Conservation (phyloP, 2,888 invertebrate species). For the Lissonota sp. region DNA sequence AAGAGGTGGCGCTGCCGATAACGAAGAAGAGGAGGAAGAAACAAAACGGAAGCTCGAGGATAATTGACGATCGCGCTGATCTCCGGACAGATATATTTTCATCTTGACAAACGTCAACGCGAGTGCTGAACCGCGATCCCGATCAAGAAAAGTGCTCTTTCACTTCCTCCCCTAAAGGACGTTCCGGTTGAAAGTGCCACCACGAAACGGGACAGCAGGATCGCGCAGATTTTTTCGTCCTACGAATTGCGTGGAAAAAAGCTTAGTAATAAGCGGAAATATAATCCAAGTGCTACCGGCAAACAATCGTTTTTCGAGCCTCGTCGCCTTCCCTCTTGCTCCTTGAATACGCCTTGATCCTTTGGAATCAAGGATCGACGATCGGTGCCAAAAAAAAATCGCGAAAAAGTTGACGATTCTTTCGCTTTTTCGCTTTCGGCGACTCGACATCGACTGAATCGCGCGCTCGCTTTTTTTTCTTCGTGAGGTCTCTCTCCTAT, state of each 20-base stretch:
- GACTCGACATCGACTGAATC: neutral
- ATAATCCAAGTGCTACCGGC: too few relatives aligned
- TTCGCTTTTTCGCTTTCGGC: neutral
- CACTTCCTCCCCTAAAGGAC: neutral
- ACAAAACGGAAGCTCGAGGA: constrained; percentile 25
- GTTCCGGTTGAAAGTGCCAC: constrained; percentile 1
- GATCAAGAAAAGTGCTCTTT: constrained; percentile 10
- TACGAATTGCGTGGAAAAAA: too few relatives aligned
- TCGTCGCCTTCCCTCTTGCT: too few relatives aligned
- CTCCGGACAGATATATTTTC: neutral
- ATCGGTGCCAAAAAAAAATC: neutral
- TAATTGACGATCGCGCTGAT: constrained; percentile 37
- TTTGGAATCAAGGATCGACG: too few relatives aligned
- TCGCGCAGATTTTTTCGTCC: too few relatives aligned
- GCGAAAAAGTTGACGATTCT: neutral
- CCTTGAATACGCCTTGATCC: too few relatives aligned
- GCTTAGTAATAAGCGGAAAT: too few relatives aligned
- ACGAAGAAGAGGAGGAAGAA: constrained; percentile 32
- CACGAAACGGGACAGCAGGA: neutral
- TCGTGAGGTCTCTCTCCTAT: neutral
- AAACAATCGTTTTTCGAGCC: too few relatives aligned
- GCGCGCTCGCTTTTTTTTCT: neutral
- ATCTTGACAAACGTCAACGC: constrained; percentile 31
- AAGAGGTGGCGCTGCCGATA: constrained; percentile 55
- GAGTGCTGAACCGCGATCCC: constrained; percentile 26